A percentile compares a stretch with the other conserved stretches of the same genome.
Conservation (phyloP, 2,113 vertebrate species). For the Dromas ardeola region DNA sequence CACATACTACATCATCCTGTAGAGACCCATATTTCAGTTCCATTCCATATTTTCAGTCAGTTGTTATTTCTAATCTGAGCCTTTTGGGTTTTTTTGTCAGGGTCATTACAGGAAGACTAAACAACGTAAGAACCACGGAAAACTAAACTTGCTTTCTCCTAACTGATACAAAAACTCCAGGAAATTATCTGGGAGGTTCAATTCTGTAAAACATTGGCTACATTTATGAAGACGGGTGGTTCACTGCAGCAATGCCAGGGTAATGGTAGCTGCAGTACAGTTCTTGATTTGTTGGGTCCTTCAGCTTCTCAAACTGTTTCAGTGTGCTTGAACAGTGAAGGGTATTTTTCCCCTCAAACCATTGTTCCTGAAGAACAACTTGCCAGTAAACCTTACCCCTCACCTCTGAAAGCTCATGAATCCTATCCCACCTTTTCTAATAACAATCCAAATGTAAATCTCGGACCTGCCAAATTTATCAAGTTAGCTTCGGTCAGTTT, state of each 20-base stretch:
- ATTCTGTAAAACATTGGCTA: background rate
- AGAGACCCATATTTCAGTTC: background rate
- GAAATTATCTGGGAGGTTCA: background rate
- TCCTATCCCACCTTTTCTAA: background rate
- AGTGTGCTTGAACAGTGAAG: background rate
- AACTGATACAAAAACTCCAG: background rate
- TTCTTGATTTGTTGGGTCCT: background rate
- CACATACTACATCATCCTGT: background rate
- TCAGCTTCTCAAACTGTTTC: background rate
- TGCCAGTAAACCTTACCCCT: background rate
- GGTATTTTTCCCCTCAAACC: background rate
- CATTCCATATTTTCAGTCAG: background rate
- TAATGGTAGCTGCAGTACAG: background rate
- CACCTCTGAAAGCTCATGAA: background rate
- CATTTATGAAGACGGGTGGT: background rate
- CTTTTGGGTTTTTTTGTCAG: background rate
- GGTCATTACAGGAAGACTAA: background rate
- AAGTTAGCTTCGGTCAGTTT: background rate
- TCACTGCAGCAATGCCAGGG: background rate
- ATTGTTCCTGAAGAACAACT: background rate
- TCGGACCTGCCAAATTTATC: background rate
- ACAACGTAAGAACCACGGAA: background rate
- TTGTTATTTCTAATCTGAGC: background rate
- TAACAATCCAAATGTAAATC: background rate
- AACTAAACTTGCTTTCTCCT: background rate